phyloP scores from a whole-genome alignment of 2,797 vertebrate species.

The Phataginus tetradactyla region DNA sequence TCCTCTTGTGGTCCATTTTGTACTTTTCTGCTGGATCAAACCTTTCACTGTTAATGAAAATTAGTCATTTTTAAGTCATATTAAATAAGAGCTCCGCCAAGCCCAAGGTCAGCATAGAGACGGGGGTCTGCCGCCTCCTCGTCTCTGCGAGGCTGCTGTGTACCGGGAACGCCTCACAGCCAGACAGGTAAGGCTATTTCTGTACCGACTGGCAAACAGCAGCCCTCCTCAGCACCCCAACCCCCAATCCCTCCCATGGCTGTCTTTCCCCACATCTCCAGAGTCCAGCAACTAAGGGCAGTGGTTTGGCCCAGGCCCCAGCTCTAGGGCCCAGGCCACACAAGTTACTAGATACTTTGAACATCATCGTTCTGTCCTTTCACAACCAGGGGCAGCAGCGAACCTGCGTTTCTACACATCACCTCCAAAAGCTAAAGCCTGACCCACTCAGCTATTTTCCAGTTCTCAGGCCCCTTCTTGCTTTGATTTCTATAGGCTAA shows the following conservation, averaged over 20 bases:
- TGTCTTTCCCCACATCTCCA: not conserved
- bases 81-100: not conserved
- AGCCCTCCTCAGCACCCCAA: not conserved
- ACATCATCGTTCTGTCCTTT: not conserved
- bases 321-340: no score
- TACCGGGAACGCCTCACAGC: not conserved
- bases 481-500: not conserved
- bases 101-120: not conserved
- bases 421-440: not conserved
- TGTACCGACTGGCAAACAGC: not conserved
- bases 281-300: not conserved
- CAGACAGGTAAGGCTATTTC: not conserved
- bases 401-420: not conserved
- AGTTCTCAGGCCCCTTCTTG: not conserved
- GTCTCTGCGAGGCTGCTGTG: not conserved
- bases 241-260: not conserved
- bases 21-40: slow-evolving; percentile 92
- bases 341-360: not conserved
- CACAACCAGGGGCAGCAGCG: not conserved
- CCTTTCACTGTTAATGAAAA: slow-evolving; percentile 73
- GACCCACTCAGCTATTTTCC: not conserved
- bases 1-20: slow-evolving; percentile 91
- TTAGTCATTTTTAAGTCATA: not conserved
- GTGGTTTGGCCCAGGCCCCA: not conserved
- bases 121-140: not conserved